These are phyloP conservation scores for Phaenicophaeus curvirostris DNA, from an alignment of 2,797 vertebrate genomes.

Conservation along the genomic window DNA sequence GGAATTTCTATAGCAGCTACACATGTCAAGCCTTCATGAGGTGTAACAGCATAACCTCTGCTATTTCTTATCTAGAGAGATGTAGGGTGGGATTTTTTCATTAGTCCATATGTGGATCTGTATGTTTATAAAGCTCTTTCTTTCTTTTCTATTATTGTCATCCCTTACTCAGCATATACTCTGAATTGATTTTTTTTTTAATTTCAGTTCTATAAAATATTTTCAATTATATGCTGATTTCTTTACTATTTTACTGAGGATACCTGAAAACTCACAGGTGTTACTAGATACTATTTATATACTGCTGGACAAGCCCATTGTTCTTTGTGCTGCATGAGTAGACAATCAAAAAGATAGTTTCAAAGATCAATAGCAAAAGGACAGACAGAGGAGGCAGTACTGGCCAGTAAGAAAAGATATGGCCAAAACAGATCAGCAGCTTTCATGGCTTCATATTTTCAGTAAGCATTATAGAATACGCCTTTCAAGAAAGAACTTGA, in stretches of 20 bases:
- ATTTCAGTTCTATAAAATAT: not conserved
- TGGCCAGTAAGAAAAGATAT: not conserved
- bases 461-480: too few species aligned
- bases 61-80: slow-evolving; percentile 32
- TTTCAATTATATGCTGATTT: not conserved
- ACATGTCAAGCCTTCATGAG: not conserved
- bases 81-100: slow-evolving; percentile 11
- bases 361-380: not conserved
- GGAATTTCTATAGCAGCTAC: slow-evolving; percentile 40
- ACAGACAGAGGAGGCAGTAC: not conserved
- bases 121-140: slow-evolving; percentile 29
- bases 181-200: not conserved
- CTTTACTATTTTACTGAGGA: not conserved
- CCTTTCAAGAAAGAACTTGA: not conserved
- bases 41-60: slow-evolving; percentile 9
- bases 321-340: not conserved
- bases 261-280: not conserved
- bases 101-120: slow-evolving; percentile 23
- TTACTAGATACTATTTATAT: not conserved
- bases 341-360: not conserved
- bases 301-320: not conserved
- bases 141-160: not conserved
- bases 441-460: not conserved
- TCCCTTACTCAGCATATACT: not conserved
- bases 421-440: not conserved